Evolutionary conservation across 2,113 vertebrate species (phyloP), one percentile per base, ranked within the genome.

Genomic region (Oceanites oceanicus): DNA sequence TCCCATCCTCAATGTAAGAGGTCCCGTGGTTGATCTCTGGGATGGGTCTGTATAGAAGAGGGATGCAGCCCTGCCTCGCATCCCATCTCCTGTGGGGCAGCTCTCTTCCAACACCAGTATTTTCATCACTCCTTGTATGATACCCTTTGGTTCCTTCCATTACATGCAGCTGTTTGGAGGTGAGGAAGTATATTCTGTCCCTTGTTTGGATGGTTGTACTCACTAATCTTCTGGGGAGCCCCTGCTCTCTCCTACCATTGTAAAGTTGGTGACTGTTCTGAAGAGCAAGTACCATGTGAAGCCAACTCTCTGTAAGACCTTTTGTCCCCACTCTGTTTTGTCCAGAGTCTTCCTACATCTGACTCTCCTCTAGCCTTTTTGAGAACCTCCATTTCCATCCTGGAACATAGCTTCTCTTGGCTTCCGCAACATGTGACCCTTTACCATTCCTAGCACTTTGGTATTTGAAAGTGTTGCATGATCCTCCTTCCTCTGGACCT

Each of bases 21-120:
- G 67, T 70, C 7, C n/a, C 0, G 0, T 20, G 15, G 36, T 67
- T 1, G 0, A 0, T 75, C 30, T 59, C 21, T 15, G 29, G 23
- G 34, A 10, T 25, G 45, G 10, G 27, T 59, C 14, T 32, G 7
- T 56, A 3, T 15, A 6, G 66, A 81, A 84, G 23, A 77, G 40
- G 13, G 11, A 3, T 32, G 27, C 32, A 67, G 56, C 20, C 30
- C 25, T 77, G 42, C 42, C 63, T 86, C 3, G 0, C 9, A 25
- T 75, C 23, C 23, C 11, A 5, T 52, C 36, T 90, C 30, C 86
- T 49, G 36, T 2, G 2, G 47, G 20, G 25, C 34, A 42, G 16
- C 27, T 72, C 38, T 74, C 40, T 78, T 65, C 56, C 26, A 45
- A 1, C 16, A 11, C 21, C 10, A 7, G 9, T 83, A 9, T 55